Evolutionary conservation across 2,113 vertebrate species (phyloP).

Genomic region (Cebus imitator): DNA sequence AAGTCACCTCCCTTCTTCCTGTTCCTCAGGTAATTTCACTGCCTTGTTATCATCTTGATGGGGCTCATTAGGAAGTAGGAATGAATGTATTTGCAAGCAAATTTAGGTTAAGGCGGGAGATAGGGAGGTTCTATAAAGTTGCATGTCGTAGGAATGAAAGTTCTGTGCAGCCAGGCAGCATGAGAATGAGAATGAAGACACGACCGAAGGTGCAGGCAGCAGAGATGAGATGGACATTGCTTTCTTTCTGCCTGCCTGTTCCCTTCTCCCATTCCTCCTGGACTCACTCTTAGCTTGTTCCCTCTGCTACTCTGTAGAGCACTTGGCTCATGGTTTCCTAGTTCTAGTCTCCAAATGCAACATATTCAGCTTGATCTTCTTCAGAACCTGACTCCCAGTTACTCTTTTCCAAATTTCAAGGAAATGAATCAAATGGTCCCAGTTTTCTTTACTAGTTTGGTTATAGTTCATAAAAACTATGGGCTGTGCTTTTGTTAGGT

Average conservation of each 20-base stretch:
- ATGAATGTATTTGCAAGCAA: not conserved
- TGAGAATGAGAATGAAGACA: fast-evolving
- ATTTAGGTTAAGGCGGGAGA: no score
- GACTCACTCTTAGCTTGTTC: not conserved
- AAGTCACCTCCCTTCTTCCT: fast-evolving
- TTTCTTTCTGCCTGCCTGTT: fast-evolving
- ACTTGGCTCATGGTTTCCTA: not conserved
- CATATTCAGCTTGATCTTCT: not conserved
- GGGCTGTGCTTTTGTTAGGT: not conserved
- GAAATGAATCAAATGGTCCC: not conserved
- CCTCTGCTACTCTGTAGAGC: not conserved
- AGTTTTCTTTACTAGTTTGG: not conserved
- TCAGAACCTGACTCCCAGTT: not conserved
- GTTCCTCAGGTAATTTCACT: fast-evolving
- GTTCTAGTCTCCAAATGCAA: fast-evolving
- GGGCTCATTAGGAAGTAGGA: not conserved
- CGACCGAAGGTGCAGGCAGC: no score
- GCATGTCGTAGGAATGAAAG: not conserved
- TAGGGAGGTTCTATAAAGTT: not conserved
- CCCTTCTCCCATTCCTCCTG: fast-evolving
- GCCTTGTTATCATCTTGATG: not conserved
- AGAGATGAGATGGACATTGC: fast-evolving
- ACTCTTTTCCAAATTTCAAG: not conserved
- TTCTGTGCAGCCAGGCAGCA: fast-evolving
- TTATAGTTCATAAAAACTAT: not conserved